phyloP scores from a whole-genome alignment of 1,140 invertebrate genomes.

The Danaus melanippus region DNA sequence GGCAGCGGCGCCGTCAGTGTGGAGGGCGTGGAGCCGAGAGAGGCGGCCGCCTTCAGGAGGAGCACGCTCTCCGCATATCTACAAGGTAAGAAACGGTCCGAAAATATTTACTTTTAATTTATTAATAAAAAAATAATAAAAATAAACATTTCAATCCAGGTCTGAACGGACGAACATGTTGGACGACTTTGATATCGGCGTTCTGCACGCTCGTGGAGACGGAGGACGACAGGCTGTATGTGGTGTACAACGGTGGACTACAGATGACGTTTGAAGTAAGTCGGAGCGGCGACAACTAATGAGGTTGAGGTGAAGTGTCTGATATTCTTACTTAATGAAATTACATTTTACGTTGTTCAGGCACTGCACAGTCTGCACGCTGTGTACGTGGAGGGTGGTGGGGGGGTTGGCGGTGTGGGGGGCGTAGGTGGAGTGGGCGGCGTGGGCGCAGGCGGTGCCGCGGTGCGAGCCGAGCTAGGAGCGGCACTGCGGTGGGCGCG shows the following conservation, averaged over 20 bases:
- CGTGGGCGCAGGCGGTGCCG: slow-evolving; percentile 81
- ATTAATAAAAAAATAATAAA: no score
- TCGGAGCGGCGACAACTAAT: slow-evolving; percentile 4
- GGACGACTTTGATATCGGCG: slow-evolving; percentile 91
- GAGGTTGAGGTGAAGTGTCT: no score
- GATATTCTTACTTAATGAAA: no score
- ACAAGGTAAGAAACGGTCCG: slow-evolving; percentile 57
- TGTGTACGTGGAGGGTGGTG: slow-evolving; percentile 95
- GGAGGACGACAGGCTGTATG: slow-evolving; percentile 89
- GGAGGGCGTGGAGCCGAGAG: slow-evolving; percentile 52
- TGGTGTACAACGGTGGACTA: slow-evolving; percentile 90
- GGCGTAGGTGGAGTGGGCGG: slow-evolving; percentile 76
- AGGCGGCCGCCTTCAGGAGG: slow-evolving; percentile 86
- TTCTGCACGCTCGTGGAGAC: slow-evolving; percentile 90
- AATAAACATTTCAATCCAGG: slow-evolving; percentile 63
- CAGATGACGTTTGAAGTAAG: slow-evolving; percentile 88
- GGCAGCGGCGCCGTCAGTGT: slow-evolving; percentile 75
- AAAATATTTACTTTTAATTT: no score
- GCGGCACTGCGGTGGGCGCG: slow-evolving; percentile 86
- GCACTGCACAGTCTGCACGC: slow-evolving; percentile 92
- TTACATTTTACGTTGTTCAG: slow-evolving; percentile 44
- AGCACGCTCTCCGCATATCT: slow-evolving; percentile 88
- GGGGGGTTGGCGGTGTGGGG: slow-evolving; percentile 78
- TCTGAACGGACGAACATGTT: slow-evolving; percentile 86
- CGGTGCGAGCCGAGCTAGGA: slow-evolving; percentile 79